A percentile compares a stretch with the other conserved stretches of the same genome.
phyloP scores from a whole-genome alignment of 2,888 invertebrate species.

The Ypsolopha sequella region DNA sequence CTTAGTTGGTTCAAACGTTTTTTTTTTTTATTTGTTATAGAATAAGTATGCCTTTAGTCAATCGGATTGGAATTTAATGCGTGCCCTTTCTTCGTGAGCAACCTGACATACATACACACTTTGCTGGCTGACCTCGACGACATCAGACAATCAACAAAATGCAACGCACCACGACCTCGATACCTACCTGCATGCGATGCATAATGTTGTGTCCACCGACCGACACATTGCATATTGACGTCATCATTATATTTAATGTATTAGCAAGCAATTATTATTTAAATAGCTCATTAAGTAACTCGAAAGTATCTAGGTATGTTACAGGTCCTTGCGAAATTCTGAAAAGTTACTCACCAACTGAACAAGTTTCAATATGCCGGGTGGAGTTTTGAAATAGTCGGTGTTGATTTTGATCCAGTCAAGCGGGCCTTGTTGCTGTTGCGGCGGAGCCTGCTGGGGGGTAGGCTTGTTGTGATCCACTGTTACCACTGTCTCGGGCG shows the following conservation, averaged over 20 bases:
- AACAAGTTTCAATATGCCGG: slow-evolving; percentile 84
- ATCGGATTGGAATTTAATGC: too few relatives aligned
- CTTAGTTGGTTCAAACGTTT: too few relatives aligned
- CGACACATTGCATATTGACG: background rate
- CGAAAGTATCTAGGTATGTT: background rate
- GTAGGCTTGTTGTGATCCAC: slow-evolving; percentile 76
- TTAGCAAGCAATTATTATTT: too few relatives aligned
- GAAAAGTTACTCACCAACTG: slow-evolving; percentile 77
- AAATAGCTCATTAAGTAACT: background rate
- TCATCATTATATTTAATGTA: too few relatives aligned
- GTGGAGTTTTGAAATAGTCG: slow-evolving; percentile 84
- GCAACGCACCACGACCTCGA: slow-evolving; percentile 37
- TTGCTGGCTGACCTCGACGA: background rate
- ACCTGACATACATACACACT: too few relatives aligned
- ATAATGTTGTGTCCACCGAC: background rate
- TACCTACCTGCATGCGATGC: slow-evolving; percentile 19
- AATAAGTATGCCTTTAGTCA: too few relatives aligned
- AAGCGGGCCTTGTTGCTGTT: slow-evolving; percentile 66
- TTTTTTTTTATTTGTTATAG: too few relatives aligned
- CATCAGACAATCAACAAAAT: slow-evolving; percentile 13
- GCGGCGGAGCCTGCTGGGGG: slow-evolving; percentile 53
- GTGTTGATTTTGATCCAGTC: slow-evolving; percentile 82
- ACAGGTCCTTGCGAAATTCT: too few relatives aligned
- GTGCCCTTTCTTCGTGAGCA: too few relatives aligned
- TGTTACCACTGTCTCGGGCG: slow-evolving; percentile 87